A percentile compares a stretch with the other conserved stretches of the same genome.
Evolutionary conservation across 2,888 invertebrate species (phyloP).

Genomic region (Ariolimax columbianus): DNA sequence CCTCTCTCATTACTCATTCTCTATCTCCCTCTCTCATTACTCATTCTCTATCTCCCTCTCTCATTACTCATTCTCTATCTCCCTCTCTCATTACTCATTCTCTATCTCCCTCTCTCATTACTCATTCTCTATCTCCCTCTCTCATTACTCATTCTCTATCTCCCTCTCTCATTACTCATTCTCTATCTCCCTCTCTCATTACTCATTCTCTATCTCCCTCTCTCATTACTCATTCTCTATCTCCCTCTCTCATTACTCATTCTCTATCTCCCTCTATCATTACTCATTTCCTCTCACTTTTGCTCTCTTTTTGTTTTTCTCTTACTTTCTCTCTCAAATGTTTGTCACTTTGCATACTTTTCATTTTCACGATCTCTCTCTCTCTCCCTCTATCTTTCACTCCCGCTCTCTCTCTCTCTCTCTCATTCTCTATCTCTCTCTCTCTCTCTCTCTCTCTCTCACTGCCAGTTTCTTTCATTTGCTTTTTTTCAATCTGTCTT

Average conservation of each 20-base stretch:
- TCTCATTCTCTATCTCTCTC: too few relatives aligned
- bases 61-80: background rate
- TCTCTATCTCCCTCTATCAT: background rate
- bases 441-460: too few relatives aligned
- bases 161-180: slow-evolving; percentile 3
- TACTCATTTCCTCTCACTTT: background rate
- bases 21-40: slow-evolving; percentile 14
- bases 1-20: background rate
- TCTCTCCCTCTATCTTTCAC: too few relatives aligned
- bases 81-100: background rate
- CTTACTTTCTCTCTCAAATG: background rate
- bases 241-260: too few relatives aligned
- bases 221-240: background rate
- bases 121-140: too few relatives aligned
- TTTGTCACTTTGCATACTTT: too few relatives aligned
- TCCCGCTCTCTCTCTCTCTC: too few relatives aligned
- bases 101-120: background rate
- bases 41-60: background rate
- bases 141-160: background rate
- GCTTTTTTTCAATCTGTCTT: background rate
- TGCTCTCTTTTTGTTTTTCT: background rate
- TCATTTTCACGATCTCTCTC: too few relatives aligned
- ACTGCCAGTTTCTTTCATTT: background rate
- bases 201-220: background rate
- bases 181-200: background rate